Evolutionary conservation across 1,140 invertebrate genomes (phyloP), one percentile per base, ranked within the genome.

Genomic region (Metopolophium dirhodum): DNA sequence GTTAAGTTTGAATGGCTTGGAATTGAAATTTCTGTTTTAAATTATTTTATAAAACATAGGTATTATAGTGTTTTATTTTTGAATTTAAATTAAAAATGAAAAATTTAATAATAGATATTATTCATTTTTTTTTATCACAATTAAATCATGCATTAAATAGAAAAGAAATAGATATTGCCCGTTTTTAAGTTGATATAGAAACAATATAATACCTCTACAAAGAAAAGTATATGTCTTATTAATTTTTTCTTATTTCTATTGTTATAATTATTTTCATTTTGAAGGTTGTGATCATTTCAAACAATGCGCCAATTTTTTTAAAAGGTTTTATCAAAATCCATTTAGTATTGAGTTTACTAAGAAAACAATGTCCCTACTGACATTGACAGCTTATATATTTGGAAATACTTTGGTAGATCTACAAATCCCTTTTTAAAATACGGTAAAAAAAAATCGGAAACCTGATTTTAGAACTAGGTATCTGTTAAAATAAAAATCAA

Each of bases 311-410:
- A 88, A 87, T 87, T 87, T 49, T 51, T 85, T 41, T 86, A 45
- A 18, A 35, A 51, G 23, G 47, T 88, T 88, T 88, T 88, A 88
- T n/a, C 30, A 49, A 88, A 88, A 51, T 88, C 14, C 47, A 49
- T 88, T 88, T 88, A 88, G 45, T 88, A 88, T 35, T 35, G 30
- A 51, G 45, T n/a, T 47, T 30, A 1, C 11, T 2, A 23, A 88
- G n/a, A 88, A 51, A 88, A 88, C 7, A 88, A 88, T 49, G 20
- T 88, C 47, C 47, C 20, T 88, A 88, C 45, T 88, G 86, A 88
- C 47, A 88, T 88, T 88, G 30, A 35, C 30, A 88, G 47, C 86
- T 51, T 49, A 51, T 88, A n/a, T 88, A 49, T 88, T 88, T 49
- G 2, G 11, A 49, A 23, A 49, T 89, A 54, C 87, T 22, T 89